These are phyloP conservation scores for Sinella curviseta DNA, from an alignment of 1,140 invertebrate genomes.

Conservation along the genomic window DNA sequence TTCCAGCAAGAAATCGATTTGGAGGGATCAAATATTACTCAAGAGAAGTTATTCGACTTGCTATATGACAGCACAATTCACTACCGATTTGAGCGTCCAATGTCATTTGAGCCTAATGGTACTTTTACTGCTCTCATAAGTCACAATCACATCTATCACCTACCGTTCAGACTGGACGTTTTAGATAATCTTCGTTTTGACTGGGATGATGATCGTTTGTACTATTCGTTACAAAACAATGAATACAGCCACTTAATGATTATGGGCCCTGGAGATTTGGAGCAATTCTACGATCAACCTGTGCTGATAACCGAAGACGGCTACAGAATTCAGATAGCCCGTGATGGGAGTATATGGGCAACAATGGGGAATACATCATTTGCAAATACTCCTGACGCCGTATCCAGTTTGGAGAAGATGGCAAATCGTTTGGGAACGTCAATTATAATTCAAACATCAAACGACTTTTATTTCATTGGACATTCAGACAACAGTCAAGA, in stretches of 20 bases:
- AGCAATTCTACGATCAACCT: slow-evolving; percentile 7
- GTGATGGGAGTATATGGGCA: neutral
- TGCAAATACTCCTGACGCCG: neutral
- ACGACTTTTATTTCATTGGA: neutral
- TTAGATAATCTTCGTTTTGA: neutral
- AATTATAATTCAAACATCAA: neutral
- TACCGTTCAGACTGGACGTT: neutral
- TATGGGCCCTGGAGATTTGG: too few species aligned
- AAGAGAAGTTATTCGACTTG: too few species aligned
- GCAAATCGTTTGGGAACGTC: neutral
- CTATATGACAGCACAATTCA: neutral
- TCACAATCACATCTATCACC: neutral
- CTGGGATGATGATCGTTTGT: neutral
- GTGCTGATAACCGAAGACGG: neutral
- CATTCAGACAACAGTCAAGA: neutral
- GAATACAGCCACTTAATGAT: neutral
- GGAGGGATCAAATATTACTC: neutral
- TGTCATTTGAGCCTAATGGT: neutral
- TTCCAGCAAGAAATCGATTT: neutral
- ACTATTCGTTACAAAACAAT: neutral
- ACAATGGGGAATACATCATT: neutral
- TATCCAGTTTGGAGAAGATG: neutral
- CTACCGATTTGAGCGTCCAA: neutral
- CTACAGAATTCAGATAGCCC: neutral
- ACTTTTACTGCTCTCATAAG: neutral